A percentile compares a stretch with the other conserved stretches of the same genome.
Conservation (phyloP, 2,113 vertebrate genomes). For the Tympanuchus pallidicinctus region DNA sequence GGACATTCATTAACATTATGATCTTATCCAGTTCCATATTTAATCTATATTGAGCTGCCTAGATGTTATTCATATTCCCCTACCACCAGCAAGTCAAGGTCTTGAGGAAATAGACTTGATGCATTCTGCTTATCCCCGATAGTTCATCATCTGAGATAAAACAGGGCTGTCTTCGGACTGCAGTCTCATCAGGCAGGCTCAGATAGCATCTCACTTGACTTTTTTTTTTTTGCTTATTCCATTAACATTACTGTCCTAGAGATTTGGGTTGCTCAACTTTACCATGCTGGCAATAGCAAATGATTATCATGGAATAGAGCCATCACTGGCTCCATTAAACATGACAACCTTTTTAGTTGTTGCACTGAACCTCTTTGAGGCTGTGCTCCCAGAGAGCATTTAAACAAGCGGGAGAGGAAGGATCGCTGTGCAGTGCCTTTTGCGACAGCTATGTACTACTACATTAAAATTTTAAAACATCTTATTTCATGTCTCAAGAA, state of each 20-base stretch:
- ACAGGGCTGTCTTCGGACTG: slow-evolving; percentile 69
- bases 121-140: slow-evolving; percentile 59
- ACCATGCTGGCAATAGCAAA: slow-evolving; percentile 35
- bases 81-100: slow-evolving; percentile 64
- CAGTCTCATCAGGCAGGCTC: slow-evolving; percentile 69
- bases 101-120: slow-evolving; percentile 53
- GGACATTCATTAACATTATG: slow-evolving; percentile 33
- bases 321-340: slow-evolving; percentile 69
- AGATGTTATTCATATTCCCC: slow-evolving; percentile 48
- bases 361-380: slow-evolving; percentile 39
- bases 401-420: background rate
- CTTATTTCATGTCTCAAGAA: background rate
- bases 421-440: background rate
- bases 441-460: background rate
- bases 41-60: slow-evolving; percentile 60
- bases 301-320: slow-evolving; percentile 40
- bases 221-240: slow-evolving; percentile 53
- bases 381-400: slow-evolving; percentile 26
- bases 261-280: slow-evolving; percentile 46
- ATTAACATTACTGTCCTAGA: slow-evolving; percentile 63
- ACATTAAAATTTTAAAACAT: slow-evolving; percentile 21
- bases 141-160: slow-evolving; percentile 78
- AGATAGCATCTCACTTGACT: slow-evolving; percentile 76
- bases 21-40: slow-evolving; percentile 65
- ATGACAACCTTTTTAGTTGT: slow-evolving; percentile 58